Conservation (phyloP, 2,888 invertebrate genomes). For the Myathropa florea region DNA sequence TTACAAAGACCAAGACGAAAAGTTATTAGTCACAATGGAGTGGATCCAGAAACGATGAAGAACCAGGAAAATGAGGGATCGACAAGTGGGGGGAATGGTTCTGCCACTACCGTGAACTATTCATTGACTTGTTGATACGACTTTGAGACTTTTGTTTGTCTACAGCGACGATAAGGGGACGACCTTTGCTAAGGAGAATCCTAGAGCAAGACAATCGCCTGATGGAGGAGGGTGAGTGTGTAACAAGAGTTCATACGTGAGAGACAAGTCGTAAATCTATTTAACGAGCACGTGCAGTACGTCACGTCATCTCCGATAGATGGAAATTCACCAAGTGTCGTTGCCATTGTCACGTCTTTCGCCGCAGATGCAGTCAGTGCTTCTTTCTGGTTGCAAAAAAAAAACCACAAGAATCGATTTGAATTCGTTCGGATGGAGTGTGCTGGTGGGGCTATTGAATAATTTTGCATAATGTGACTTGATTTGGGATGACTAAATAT, state of each 20-base stretch:
- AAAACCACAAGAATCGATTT: background rate
- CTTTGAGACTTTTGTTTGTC: background rate
- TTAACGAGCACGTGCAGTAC: background rate
- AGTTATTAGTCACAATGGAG: slow-evolving; percentile 9
- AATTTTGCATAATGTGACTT: background rate
- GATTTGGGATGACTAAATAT: background rate
- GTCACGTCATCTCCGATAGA: background rate
- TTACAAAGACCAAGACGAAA: background rate
- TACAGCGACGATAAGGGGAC: background rate
- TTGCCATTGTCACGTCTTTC: background rate
- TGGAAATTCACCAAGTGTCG: background rate
- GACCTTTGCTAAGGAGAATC: background rate
- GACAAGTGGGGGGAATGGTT: background rate
- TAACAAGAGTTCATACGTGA: background rate
- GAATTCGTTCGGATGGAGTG: background rate
- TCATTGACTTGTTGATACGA: slow-evolving; percentile 23
- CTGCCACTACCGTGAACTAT: too few species aligned
- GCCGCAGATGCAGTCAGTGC: background rate
- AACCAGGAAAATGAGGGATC: too few species aligned
- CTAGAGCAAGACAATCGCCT: background rate
- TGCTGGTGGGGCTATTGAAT: too few species aligned
- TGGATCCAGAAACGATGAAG: too few species aligned
- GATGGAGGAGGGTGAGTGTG: background rate
- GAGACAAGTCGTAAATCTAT: background rate
- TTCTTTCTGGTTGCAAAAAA: background rate